These are phyloP conservation scores for Megaceryle maxima DNA, from an alignment of 2,113 vertebrate species.

Conservation along the genomic window DNA sequence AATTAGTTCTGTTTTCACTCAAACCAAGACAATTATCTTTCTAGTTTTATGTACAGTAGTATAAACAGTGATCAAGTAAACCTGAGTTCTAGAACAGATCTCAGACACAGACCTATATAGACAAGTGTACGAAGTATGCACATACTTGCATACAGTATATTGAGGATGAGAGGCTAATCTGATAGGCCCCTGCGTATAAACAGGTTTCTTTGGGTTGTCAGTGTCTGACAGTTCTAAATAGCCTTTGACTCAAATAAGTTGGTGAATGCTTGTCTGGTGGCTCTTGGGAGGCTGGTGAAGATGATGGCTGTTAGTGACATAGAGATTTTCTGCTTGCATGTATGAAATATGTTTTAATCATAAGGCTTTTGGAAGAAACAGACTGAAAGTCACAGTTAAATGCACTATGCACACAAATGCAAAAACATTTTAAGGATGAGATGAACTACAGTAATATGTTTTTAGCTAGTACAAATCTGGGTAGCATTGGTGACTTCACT, in stretches of 20 bases:
- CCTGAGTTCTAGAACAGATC: not conserved
- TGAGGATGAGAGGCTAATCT: not conserved
- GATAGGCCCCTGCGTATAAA: not conserved
- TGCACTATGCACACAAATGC: not conserved
- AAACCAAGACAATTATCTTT: too few species aligned
- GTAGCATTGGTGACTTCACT: not conserved
- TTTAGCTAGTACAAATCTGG: not conserved
- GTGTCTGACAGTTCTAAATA: not conserved
- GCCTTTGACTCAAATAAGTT: not conserved
- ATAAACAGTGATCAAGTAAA: not conserved
- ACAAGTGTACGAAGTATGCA: not conserved
- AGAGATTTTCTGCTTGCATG: not conserved
- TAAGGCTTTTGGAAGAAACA: not conserved
- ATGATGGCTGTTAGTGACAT: not conserved
- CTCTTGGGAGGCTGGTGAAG: not conserved
- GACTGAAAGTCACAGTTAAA: not conserved
- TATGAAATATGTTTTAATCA: not conserved
- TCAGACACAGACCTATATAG: not conserved
- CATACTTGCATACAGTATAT: not conserved
- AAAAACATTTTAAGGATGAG: not conserved
- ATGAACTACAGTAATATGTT: not conserved
- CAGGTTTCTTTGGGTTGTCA: not conserved
- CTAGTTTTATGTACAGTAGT: not conserved
- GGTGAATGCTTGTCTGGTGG: not conserved
- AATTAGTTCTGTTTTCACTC: too few species aligned